Base-by-base conservation (phyloP, 2,888 invertebrate genomes). In the Bombyx huttoni region DNA sequence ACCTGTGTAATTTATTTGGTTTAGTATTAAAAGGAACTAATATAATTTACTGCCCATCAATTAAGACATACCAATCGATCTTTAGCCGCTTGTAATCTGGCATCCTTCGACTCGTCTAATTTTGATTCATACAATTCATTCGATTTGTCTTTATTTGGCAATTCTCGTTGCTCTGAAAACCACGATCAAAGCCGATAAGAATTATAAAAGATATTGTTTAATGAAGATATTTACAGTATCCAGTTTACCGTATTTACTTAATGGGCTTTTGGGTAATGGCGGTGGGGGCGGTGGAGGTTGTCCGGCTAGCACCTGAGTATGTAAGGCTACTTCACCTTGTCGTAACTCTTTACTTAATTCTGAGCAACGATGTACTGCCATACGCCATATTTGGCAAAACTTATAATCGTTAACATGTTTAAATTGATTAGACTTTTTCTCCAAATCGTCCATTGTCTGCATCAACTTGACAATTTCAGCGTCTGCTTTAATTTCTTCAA, bases 341-440 rank as follows among this genome's bases (percentile, higher is more conserved):
- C 85, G 74, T 58, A 86, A 56, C 49, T 75, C 68, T 34, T 70
- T 69, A 1, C 61, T 50, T 52, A 85, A 54, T 51, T 72, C 70
- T 1, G 54, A 45, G 57, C 86, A 85, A 2, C 70, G 67, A 7
- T 70, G 65, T 7, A 68, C 69, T 0, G 81, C 71, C 88, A 87
- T 87, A 1, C 82, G 81, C 88, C 88, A 88, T 34, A 86, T 79
- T 70, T 88, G 86, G 49, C 72, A 72, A 54, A 86, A 94, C 66
- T 91, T 92, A 54, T 89, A 90, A 62, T 93, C 90, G 67, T 94
- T 94, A 0, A 84, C 85, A 24, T 79, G 76, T 0, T 92, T 89
- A 62, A 95, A 92, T 62, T 91, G 91, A 55, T 90, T 82, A 0
- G 93, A 91, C 68, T 95, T 94, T n/a, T 87, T 83, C 67, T 94